Base-by-base conservation (phyloP, 2,888 invertebrate genomes). In the Tineola bisselliella region DNA sequence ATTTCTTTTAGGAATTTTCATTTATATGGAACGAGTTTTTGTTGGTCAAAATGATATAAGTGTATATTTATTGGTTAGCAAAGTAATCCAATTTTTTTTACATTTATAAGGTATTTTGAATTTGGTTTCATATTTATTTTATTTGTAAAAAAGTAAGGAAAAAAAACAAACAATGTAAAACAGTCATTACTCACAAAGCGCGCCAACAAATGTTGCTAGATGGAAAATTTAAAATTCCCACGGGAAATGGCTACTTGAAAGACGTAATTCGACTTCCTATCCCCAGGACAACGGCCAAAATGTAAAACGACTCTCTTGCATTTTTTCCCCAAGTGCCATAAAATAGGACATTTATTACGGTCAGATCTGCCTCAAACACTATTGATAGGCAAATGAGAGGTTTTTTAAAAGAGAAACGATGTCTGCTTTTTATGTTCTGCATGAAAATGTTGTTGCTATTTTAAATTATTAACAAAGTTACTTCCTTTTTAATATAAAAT, bases 311-410 rank as follows among this genome's bases (percentile, higher is more conserved):
- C 80, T 83, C 84, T 84, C 86, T 87, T 84, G 86, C 86, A 87
- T 86, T 84, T 86, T 84, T 79, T 58, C 58, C 83, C 77, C 77
- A 81, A 84, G 84, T 80, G 84, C 82, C 80, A 83, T 87, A 87
- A 86, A 86, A 77, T 86, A 84, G 82, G 86, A 87, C 86, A 82
- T 87, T 87, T 87, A 87, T 87, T 84, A 87, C 86, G 86, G 86
- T 87, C 86, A 86, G 81, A 86, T 86, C 84, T 84, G 83, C 84
- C 81, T 79, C 78, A 78, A 84, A 80, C 87, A 87, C 87, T 86
- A 87, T 87, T 86, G 87, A 86, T 86, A 87, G 87, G 86, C 87
- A 87, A 87, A 87, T 86, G 87, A 86, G 86, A 84, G 84, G 86
- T 81, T 81, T 84, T 86, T 86, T 87, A 86, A 87, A 86, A 86